Conservation (phyloP, 2,797 vertebrate species). For the Eurystomus glaucurus region DNA sequence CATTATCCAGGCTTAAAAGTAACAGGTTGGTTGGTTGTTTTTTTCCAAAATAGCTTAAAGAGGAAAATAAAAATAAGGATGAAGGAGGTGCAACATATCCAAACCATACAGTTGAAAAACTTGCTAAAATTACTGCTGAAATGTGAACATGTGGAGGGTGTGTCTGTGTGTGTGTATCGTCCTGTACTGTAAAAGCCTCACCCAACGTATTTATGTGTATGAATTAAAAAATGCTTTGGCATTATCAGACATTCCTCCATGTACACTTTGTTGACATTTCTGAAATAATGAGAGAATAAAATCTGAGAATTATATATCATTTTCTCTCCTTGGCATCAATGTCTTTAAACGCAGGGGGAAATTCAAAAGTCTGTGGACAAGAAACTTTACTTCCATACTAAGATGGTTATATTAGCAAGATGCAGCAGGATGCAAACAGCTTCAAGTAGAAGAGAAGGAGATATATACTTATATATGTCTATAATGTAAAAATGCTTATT, state of each 20-base stretch:
- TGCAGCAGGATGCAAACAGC: conserved; percentile 37
- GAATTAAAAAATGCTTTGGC: conserved; percentile 60
- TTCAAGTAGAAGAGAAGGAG: conserved; percentile 9
- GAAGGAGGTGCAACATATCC: conserved; percentile 4
- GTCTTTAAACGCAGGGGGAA: background rate
- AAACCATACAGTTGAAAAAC: conserved; percentile 7
- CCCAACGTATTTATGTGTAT: background rate
- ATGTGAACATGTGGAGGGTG: background rate
- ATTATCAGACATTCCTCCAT: background rate
- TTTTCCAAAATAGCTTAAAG: conserved; percentile 2
- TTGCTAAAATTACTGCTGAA: conserved; percentile 22
- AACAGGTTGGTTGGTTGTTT: background rate
- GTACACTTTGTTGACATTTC: conserved; percentile 3
- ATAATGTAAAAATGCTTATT: background rate
- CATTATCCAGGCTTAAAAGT: conserved; percentile 55
- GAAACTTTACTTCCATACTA: background rate
- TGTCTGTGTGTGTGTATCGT: background rate
- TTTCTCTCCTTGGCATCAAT: conserved; percentile 20
- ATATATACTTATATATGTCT: background rate
- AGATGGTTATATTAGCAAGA: background rate
- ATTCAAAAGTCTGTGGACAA: conserved; percentile 1
- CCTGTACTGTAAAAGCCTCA: background rate
- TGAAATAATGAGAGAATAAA: conserved; percentile 15
- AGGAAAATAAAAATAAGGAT: background rate
- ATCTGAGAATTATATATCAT: background rate